Base-by-base conservation (phyloP, 2,888 invertebrate species). In the Polyommatus iphigenia region DNA sequence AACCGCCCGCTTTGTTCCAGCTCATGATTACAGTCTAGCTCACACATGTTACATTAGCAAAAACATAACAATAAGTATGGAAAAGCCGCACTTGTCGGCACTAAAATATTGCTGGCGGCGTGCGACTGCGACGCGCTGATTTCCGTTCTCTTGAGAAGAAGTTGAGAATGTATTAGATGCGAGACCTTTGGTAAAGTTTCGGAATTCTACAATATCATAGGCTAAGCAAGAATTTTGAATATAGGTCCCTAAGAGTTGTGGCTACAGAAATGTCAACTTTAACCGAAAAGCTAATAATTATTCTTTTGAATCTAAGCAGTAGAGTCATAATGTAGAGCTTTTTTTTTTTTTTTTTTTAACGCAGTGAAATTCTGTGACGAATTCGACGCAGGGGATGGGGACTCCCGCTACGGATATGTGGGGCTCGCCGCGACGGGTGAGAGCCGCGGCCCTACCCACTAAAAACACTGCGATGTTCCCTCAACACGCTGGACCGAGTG, bases 21-120 rank as follows among this genome's bases (percentile, higher is more conserved):
- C 29, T 29, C 50, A 75, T 73, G 75, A 75, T 75, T 75, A 75
- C 75, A 54, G 75, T 24, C 75, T 75, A 75, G 75, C 75, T 75
- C 50, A 54, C 75, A 75, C 54, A 75, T 24, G 75, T 72, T 41
- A 72, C 72, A 72, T 72, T 72, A 72, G 72, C 72, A 72, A 72
- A 41, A 72, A 72, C 72, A 41, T 72, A 72, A 72, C 72, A 72
- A 72, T 41, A 72, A 41, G 41, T 20, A 72, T 72, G 41, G 41
- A 72, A 72, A 72, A 72, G 41, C 72, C 41, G 72, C 32, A 67
- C 29, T 67, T 67, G 67, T 67, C 29, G 15, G 67, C 67, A 32
- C 67, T 67, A 67, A 67, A 67, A 67, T 67, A 67, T 67, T 29
- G 67, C 67, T 7, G 15, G 32, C 29, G 67, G 67, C 67, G 67